A percentile compares a stretch with the other conserved stretches of the same genome.
phyloP scores from a whole-genome alignment of 1,140 invertebrate species.

The Pseudomyrmex gracilis region DNA sequence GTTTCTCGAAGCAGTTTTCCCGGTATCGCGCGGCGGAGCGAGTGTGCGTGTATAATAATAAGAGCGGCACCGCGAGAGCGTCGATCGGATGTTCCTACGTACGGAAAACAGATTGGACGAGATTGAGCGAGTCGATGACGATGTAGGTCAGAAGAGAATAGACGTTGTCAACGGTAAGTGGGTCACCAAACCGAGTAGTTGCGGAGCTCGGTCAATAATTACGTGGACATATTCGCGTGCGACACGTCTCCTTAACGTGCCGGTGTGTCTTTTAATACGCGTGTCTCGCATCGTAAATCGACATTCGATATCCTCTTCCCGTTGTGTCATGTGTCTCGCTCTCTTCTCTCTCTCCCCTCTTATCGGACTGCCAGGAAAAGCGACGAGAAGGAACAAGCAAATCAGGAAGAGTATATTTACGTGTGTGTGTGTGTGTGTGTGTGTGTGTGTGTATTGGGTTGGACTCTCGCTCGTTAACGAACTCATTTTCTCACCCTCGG shows the following conservation, averaged over 20 bases:
- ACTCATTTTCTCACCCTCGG: slow-evolving; percentile 31
- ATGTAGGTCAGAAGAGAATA: slow-evolving; percentile 58
- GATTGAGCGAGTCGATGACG: slow-evolving; percentile 23
- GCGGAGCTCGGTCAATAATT: slow-evolving; percentile 41
- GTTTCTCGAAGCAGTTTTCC: too few relatives aligned
- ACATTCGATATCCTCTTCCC: background rate
- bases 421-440: too few relatives aligned
- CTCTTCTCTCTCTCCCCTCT: too few relatives aligned
- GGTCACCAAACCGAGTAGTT: slow-evolving; percentile 32
- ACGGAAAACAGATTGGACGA: slow-evolving; percentile 43
- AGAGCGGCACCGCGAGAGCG: background rate
- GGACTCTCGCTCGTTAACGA: slow-evolving; percentile 13
- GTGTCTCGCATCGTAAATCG: background rate
- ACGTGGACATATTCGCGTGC: slow-evolving; percentile 13
- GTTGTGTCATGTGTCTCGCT: background rate
- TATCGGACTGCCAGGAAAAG: background rate
- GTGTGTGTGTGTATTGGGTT: too few relatives aligned
- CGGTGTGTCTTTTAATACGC: slow-evolving; percentile 20
- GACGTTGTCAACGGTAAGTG: slow-evolving; percentile 57
- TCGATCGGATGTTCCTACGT: slow-evolving; percentile 37
- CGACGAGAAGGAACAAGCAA: background rate
- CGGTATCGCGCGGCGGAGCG: background rate
- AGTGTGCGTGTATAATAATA: background rate
- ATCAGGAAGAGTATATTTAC: too few relatives aligned
- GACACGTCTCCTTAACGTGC: too few relatives aligned